Conservation (phyloP, 2,113 vertebrate genomes). For the Heterotilapia buettikoferi region DNA sequence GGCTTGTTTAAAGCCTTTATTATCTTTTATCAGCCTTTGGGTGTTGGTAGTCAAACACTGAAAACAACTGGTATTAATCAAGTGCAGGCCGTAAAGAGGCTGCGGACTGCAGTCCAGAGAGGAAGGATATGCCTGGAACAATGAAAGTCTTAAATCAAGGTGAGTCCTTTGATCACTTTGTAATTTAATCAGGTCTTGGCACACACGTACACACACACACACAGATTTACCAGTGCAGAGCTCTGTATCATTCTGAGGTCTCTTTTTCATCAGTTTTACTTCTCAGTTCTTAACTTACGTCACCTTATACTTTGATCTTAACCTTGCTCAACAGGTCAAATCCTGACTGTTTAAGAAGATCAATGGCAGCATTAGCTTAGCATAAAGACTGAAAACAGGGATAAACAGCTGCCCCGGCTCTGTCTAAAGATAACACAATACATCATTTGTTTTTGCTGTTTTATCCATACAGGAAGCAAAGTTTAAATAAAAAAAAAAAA, state of each 20-base stretch:
- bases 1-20: not conserved
- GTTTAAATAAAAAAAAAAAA: rapidly evolving
- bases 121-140: not conserved
- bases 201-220: not conserved
- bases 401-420: not conserved
- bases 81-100: not conserved
- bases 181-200: not conserved
- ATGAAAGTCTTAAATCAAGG: constrained; percentile 16
- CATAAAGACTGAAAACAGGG: not conserved
- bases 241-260: not conserved
- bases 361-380: not conserved
- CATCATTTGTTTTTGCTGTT: not conserved
- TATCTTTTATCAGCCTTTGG: not conserved
- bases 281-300: not conserved
- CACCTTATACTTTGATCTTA: not conserved
- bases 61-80: constrained; percentile 24
- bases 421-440: not conserved
- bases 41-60: not conserved
- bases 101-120: not conserved
- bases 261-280: not conserved
- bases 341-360: not conserved
- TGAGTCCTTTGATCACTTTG: constrained; percentile 23
- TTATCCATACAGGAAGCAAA: not conserved
- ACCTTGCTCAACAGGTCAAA: not conserved
- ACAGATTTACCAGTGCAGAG: not conserved